A percentile compares a stretch with the other conserved stretches of the same genome.
These are phyloP conservation scores for Hemiprocne comata DNA, from an alignment of 2,113 vertebrate genomes.

Conservation along the genomic window DNA sequence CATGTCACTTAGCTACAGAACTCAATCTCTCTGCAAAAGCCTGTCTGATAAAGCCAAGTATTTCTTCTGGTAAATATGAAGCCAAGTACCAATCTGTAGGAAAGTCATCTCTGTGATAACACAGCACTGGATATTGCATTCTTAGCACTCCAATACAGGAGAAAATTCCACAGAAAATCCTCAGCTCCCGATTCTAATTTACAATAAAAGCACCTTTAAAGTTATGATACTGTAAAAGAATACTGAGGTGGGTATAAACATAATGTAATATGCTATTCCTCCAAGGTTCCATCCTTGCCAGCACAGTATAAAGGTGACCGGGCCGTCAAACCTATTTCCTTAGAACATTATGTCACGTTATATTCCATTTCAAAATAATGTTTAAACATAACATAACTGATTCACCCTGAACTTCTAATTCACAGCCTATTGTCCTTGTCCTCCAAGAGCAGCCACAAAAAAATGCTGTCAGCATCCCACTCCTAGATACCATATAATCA, in stretches of 20 bases:
- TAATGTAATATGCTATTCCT: neutral
- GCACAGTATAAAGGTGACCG: neutral
- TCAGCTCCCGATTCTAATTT: neutral
- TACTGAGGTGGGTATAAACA: neutral
- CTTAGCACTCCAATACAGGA: neutral
- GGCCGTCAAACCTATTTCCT: neutral
- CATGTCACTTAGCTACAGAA: neutral
- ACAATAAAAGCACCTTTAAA: slow-evolving; percentile 25
- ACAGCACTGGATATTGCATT: neutral
- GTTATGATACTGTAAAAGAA: neutral
- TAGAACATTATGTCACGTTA: slow-evolving; percentile 28
- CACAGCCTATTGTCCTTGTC: slow-evolving; percentile 49
- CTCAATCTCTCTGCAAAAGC: neutral
- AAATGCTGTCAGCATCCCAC: neutral
- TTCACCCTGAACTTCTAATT: slow-evolving; percentile 37
- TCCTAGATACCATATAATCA: neutral
- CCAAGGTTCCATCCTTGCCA: neutral
- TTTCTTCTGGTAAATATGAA: neutral
- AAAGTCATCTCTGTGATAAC: neutral
- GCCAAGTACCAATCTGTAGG: neutral
- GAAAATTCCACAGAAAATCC: neutral
- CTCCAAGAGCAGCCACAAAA: neutral
- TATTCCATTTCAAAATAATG: slow-evolving; percentile 37
- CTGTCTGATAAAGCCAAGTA: neutral
- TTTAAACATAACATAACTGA: slow-evolving; percentile 44